Evolutionary conservation across 2,113 vertebrate species (phyloP).

Genomic region (Muscicapa adusta): DNA sequence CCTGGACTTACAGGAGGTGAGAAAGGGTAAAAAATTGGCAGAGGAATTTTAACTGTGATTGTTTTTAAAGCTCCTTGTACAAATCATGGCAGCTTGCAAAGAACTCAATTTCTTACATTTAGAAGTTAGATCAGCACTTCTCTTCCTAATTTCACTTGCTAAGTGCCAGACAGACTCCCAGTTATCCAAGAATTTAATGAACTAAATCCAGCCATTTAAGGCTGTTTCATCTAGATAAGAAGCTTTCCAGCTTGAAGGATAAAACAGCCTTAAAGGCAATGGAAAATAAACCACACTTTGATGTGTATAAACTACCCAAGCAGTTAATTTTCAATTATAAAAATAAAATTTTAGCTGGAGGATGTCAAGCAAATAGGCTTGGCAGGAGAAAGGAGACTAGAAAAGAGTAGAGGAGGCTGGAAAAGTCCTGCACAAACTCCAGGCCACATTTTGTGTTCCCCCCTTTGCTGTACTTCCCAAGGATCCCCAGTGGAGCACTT

Average conservation of each 20-base stretch:
- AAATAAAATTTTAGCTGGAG: not conserved
- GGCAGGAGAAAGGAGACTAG: not conserved
- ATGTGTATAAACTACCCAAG: not conserved
- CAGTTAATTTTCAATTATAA: constrained; percentile 21
- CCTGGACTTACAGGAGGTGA: not conserved
- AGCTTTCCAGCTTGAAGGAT: not conserved
- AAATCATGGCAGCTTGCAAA: not conserved
- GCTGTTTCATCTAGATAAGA: constrained; percentile 44
- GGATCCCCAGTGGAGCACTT: not conserved
- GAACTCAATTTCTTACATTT: not conserved
- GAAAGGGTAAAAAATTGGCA: not conserved
- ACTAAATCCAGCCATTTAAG: constrained; percentile 34
- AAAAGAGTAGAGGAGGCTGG: not conserved
- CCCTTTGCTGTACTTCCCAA: not conserved
- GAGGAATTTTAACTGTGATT: not conserved
- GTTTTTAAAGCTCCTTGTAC: not conserved
- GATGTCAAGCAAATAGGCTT: not conserved
- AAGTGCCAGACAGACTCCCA: constrained; percentile 34
- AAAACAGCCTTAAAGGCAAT: constrained; percentile 16
- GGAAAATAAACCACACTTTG: not conserved
- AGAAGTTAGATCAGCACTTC: not conserved
- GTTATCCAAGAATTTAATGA: constrained; percentile 50
- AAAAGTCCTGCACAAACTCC: not conserved
- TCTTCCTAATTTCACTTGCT: not conserved
- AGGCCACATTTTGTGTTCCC: not conserved